Percentiles rank a stretch among this genome's conserved stretches.
Conservation (phyloP, 2,888 invertebrate genomes). For the Hypena proboscidalis region DNA sequence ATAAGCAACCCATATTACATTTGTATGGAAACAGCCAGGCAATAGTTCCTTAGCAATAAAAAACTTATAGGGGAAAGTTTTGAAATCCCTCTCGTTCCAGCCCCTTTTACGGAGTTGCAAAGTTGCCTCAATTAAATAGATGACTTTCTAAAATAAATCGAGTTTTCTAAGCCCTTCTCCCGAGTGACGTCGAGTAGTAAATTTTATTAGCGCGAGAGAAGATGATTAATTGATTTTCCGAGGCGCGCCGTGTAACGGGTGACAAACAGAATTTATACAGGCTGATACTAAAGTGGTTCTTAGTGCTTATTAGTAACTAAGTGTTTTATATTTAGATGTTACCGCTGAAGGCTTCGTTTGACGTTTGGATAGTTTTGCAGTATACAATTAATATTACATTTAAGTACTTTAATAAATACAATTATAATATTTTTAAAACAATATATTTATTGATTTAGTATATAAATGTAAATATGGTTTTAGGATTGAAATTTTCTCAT, state of each 20-base stretch:
- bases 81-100: conserved; percentile 28
- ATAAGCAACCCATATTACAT: too few relatives aligned
- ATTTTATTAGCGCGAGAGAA: conserved; percentile 58
- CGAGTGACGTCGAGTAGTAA: conserved; percentile 59
- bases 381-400: not conserved
- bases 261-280: conserved; percentile 54
- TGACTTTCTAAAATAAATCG: conserved; percentile 59
- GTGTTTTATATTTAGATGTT: not conserved
- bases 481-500: too few relatives aligned
- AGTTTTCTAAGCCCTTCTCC: conserved; percentile 44
- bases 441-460: too few relatives aligned
- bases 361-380: not conserved
- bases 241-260: conserved; percentile 45
- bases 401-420: too few relatives aligned
- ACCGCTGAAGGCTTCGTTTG: not conserved
- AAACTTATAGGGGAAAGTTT: conserved; percentile 40
- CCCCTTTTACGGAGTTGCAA: conserved; percentile 51
- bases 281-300: conserved; percentile 39
- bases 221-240: conserved; percentile 61
- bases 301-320: not conserved
- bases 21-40: too few relatives aligned
- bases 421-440: too few relatives aligned
- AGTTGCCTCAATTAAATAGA: conserved; percentile 60
- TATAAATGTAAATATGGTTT: too few relatives aligned
- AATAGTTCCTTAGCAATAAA: too few relatives aligned